Evolutionary conservation across 2,888 invertebrate genomes (phyloP), one percentile per base, ranked within the genome.

Genomic region (Caenorhabditis zanzibari): DNA sequence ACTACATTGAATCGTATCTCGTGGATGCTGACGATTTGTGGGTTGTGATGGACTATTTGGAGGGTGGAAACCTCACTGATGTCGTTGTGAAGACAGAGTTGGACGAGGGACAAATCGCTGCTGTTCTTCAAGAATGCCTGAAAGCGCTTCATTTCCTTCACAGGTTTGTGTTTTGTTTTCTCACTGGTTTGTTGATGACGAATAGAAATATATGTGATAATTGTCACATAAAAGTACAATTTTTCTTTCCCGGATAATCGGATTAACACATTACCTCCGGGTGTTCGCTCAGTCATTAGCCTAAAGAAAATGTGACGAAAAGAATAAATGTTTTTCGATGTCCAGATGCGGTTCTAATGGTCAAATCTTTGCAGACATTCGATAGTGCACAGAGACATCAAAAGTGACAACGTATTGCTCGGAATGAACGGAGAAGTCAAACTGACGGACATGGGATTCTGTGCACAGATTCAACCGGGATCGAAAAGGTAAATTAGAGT

Each of bases 81-180:
- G 97, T 98, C 0, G 88, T 88, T 9, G 86, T 86, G 24, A 86
- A 88, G 58, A 88, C 88, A 0, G 95, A 97, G 9, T 96, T 98
- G 96, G 96, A 97, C 90, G 97, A 98, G 92, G 95, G 96, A 0
- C 98, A 98, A 92, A 98, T 98, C 73, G 97, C 98, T 0, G 96
- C 97, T 2, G 96, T 98, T 7, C 96, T 96, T 91, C 95, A 95
- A 28, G 97, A 98, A 93, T 91, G 96, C 56, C 93, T 98, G 5
- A 95, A 96, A 92, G 98, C 97, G 0, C 95, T 98, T 59, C 95
- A 95, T 83, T 98, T 97, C 93, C 94, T 97, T 16, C 97, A 97
- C 93, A 87, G 89, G 91, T 91, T 69, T 26, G 81, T 54, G 26
- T 63, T 49, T 58, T 72, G 35, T 59, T 84, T 44, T 80, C 24